phyloP scores from a whole-genome alignment of 2,797 vertebrate genomes.

The Lithobates sylvaticus region DNA sequence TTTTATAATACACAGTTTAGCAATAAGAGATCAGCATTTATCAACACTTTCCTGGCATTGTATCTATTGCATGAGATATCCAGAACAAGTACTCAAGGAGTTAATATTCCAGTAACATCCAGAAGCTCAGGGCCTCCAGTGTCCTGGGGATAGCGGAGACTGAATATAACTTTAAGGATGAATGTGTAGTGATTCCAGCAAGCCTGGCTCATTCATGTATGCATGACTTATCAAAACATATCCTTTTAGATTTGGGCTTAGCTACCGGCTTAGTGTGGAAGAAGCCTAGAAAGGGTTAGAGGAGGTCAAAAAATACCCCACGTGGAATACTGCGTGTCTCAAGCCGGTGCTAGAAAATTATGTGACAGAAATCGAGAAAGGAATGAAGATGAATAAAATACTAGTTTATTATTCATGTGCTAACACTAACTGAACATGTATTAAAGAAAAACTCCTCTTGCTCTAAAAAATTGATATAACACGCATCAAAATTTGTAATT shows the following conservation, averaged over 20 bases:
- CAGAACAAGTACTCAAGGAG: slow-evolving; percentile 1
- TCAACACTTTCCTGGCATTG: no score
- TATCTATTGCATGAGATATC: neutral
- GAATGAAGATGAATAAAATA: neutral
- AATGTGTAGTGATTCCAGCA: slow-evolving; percentile 44
- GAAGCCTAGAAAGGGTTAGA: slow-evolving; percentile 26
- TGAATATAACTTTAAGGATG: slow-evolving; percentile 55
- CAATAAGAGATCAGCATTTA: no score
- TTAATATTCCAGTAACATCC: slow-evolving; percentile 48
- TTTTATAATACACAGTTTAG: no score
- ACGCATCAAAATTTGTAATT: no score
- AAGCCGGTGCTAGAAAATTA: neutral
- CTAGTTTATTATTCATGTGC: neutral
- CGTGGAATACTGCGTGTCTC: slow-evolving; percentile 8
- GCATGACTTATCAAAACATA: slow-evolving; percentile 56
- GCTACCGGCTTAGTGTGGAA: slow-evolving; percentile 44
- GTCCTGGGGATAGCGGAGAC: slow-evolving; percentile 54
- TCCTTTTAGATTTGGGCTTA: slow-evolving; percentile 44
- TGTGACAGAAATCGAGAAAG: neutral
- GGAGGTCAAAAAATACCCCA: slow-evolving; percentile 34
- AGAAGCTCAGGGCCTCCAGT: slow-evolving; percentile 28
- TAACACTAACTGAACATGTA: neutral
- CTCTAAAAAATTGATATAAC: no score
- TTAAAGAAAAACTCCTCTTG: neutral
- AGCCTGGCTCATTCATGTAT: slow-evolving; percentile 43